Conservation (phyloP, 2,888 invertebrate genomes). For the Thecocarcelia acutangulata region DNA sequence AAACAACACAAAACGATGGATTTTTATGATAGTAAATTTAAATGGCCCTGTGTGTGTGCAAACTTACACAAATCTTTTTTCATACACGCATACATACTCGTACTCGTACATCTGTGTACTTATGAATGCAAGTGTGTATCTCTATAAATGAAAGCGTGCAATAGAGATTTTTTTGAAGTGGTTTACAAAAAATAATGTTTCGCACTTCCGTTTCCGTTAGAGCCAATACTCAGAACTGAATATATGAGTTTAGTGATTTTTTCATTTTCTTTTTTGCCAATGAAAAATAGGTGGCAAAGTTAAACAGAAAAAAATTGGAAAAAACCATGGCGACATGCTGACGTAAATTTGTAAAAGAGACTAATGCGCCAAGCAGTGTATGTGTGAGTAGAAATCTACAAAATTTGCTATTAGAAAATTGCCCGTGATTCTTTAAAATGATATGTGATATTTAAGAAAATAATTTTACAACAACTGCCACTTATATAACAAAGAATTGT, state of each 20-base stretch:
- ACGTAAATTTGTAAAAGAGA: constrained; percentile 46
- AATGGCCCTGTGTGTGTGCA: constrained; percentile 31
- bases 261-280: constrained; percentile 37
- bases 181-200: constrained; percentile 70
- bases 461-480: no score
- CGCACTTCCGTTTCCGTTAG: constrained; percentile 71
- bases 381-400: constrained; percentile 15
- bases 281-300: constrained; percentile 60
- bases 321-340: constrained; percentile 59
- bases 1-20: constrained; percentile 4
- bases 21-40: constrained; percentile 55
- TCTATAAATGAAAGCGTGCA: constrained; percentile 36
- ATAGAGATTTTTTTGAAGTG: constrained; percentile 63
- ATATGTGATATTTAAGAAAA: no score
- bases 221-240: constrained; percentile 65
- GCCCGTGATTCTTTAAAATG: background rate
- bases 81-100: background rate
- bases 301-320: constrained; percentile 39
- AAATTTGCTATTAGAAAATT: constrained; percentile 44
- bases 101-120: background rate
- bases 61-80: background rate
- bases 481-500: no score
- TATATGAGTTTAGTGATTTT: constrained; percentile 60
- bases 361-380: constrained; percentile 42
- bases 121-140: background rate